Percentiles rank a stretch among this genome's conserved stretches.
These are phyloP conservation scores for Equus quagga DNA, from an alignment of 2,113 vertebrate genomes.

Conservation along the genomic window DNA sequence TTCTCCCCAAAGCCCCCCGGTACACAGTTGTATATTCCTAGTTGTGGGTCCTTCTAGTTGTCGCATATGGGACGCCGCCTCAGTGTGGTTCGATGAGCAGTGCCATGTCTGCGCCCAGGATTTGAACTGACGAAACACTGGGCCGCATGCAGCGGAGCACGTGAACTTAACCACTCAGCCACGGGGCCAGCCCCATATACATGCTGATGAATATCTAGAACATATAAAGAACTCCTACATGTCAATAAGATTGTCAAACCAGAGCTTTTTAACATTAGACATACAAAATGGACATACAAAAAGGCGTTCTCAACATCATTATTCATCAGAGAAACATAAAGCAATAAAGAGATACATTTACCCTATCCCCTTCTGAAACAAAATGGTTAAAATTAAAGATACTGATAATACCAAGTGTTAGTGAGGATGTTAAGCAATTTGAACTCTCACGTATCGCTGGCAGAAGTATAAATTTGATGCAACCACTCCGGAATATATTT, in stretches of 20 bases:
- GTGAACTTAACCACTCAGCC: too few relatives aligned
- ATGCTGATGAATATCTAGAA: neutral
- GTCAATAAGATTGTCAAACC: neutral
- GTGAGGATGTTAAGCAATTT: neutral
- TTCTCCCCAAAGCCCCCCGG: too few relatives aligned
- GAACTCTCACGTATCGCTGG: neutral
- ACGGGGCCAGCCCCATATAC: neutral
- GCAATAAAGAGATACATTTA: neutral
- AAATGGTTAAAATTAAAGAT: slow-evolving; percentile 1
- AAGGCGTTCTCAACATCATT: neutral
- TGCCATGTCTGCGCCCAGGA: too few relatives aligned
- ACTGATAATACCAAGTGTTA: neutral
- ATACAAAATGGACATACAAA: neutral
- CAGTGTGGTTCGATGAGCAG: too few relatives aligned
- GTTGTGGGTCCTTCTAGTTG: too few relatives aligned
- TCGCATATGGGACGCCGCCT: too few relatives aligned
- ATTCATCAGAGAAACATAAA: neutral
- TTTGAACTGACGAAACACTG: too few relatives aligned
- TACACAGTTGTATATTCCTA: too few relatives aligned
- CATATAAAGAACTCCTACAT: neutral
- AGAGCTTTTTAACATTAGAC: neutral
- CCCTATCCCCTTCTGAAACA: neutral
- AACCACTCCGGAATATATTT: neutral
- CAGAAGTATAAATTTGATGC: neutral
- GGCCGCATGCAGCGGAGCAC: too few relatives aligned